Base-by-base conservation (phyloP, 2,888 invertebrate genomes). In the Nemotelus pantherinus region DNA sequence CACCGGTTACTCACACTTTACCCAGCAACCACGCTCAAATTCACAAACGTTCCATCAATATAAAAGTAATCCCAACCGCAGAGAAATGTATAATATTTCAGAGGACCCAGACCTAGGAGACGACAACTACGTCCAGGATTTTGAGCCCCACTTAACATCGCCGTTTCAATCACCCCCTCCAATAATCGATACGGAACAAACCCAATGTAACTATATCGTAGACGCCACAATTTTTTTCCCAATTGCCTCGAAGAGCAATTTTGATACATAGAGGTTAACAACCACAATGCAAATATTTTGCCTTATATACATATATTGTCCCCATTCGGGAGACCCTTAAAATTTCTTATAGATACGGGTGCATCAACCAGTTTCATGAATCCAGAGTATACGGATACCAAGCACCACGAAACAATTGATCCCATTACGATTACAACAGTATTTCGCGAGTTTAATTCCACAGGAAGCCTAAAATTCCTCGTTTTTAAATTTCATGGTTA, bases 191-290 rank as follows among this genome's bases (percentile, higher is more conserved):
- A n/a, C n/a, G n/a, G n/a, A n/a, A n/a, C n/a, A n/a, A n/a, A n/a
- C n/a, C n/a, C n/a, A n/a, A n/a, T n/a, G n/a, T n/a, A n/a, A n/a
- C n/a, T n/a, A n/a, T n/a, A n/a, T n/a, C n/a, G n/a, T 57, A 3
- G 57, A 57, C 25, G 57, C 10, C 9, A 6, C 3, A 57, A 57
- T n/a, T 57, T 57, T 57, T 57, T 6, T 3, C n/a, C 25, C 3
- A 57, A 3, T n/a, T n/a, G 57, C 57, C 57, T 57, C 57, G 57
- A 25, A 57, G 57, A 57, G 25, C 57, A 57, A 57, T n/a, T 57
- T 2, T 10, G 57, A 4, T 57, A 57, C 25, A 3, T 57, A 4
- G 57, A 57, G 10, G 25, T 57, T 3, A 57, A 57, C 9, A 57
- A 7, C 57, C 57, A 57, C 9, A 10, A 57, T n/a, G 10, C 57